Evolutionary conservation across 1,140 invertebrate genomes (phyloP), one percentile per base, ranked within the genome.

Genomic region (Danaus plexippus): DNA sequence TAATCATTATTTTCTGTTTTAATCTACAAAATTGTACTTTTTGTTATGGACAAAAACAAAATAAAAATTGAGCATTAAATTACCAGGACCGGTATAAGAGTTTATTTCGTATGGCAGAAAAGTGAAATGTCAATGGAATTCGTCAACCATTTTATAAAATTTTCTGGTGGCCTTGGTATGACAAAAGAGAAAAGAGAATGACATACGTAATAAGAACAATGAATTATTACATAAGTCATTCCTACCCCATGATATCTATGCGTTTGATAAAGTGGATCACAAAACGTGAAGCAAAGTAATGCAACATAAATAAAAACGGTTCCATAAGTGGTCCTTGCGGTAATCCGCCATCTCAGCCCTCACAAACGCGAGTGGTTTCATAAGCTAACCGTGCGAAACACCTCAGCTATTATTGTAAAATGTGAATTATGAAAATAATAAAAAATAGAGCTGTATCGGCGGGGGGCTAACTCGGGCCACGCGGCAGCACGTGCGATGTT

Each of bases 391-490:
- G 81, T 86, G 83, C 83, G 81, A 84, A 86, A 86, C 83, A 80
- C 81, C 81, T 82, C 79, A 72, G 71, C 80, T 87, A 77, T 85
- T 85, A 83, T 85, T 84, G 77, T 85, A 80, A 85, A 84, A 80
- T 72, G 75, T 86, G 83, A 85, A 87, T 84, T 85, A 85, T 83
- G 80, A 87, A 87, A 85, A 87, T 85, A 83, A 85, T 87, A 87
- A 87, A 87, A 87, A 87, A 78, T 83, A 77, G 75, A 80, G 66
- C 70, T 73, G 58, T 52, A 68, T 54, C 74, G 63, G 69, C 69
- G 68, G 81, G 79, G 76, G 81, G 57, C 73, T 85, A 82, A 82
- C 71, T 63, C 71, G 73, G 12, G 73, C 52, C 83, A 83, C 83
- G 81, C 71, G 80, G 61, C 73, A 65, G 70, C 84, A 80, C 83